Evolutionary conservation across 1,140 invertebrate genomes (phyloP), one percentile per base, ranked within the genome.

Genomic region (Drosophila burlai): DNA sequence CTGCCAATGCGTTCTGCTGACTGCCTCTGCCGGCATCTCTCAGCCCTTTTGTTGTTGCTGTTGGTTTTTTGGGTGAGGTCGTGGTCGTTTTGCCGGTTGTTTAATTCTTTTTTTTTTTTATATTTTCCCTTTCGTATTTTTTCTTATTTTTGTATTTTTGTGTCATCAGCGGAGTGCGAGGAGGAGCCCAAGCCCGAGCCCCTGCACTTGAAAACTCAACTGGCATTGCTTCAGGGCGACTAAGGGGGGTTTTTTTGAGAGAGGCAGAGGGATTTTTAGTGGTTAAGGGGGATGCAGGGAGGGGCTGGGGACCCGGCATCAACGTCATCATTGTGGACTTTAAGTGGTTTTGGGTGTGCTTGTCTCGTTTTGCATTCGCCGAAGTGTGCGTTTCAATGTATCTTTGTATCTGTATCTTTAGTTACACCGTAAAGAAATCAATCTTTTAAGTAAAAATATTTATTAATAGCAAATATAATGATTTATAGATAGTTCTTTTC

Each of bases 261-360:
- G 43, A 11, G 49, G 34, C 26, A 62, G 49, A 36, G 43, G 21
- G 18, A 6, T 21, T 31, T 31, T 26, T 13, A 11, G 18, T 46
- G 24, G n/a, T 13, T 11, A 47, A 24, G 21, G 16, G 43, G 36
- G 21, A 26, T n/a, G 61, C 24, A 38, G 52, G 50, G 16, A 24
- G 43, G 29, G 57, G 36, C 54, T 26, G 43, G 49, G 77, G 63
- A 66, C 42, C 77, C 76, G 78, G 89, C 84, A 81, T 87, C 84
- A 87, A 87, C 85, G 84, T 87, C 84, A 87, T 87, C 84, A 90
- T 90, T 87, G 84, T 90, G 84, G 84, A 87, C 84, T 90, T 87
- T 81, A 87, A 90, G 84, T 87, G 84, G 84, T 87, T 87, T 87
- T 91, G 85, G 85, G 85, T 90, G 81, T 90, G 85, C 81, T 90